Evolutionary conservation across 2,113 vertebrate species (phyloP), one percentile per base, ranked within the genome.

Genomic region (Triplophysa dalaica): DNA sequence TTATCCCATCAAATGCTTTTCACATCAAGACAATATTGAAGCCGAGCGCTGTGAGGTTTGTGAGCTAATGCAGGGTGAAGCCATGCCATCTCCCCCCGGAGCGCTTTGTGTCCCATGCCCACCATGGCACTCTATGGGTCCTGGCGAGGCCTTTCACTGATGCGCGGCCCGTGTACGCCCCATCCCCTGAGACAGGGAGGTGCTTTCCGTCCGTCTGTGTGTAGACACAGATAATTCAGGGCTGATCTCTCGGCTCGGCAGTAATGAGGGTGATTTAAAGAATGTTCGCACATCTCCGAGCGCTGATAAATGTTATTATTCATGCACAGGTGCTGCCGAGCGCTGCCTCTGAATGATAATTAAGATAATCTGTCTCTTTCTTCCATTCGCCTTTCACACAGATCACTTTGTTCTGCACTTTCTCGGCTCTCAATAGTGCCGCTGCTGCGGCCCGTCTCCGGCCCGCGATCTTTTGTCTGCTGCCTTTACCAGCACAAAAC

Each of bases 281-380:
- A 86, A 91, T 91, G 92, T 92, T 92, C 92, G 89, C 92, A 91
- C 89, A 90, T 93, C 91, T 92, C 91, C 90, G 85, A 90, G 91
- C 90, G 89, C 87, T 91, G 87, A 89, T 93, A 93, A 94, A 93
- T 88, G 90, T 93, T 91, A 93, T 93, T 93, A 93, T 94, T 92
- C 91, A 92, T 91, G 92, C 93, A 92, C 93, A 93, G 93, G 93
- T 94, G 92, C 92, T 91, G 92, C 92, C 89, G 90, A 90, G 88
- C 91, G 91, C 91, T 85, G 90, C 89, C 89, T 91, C 90, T 89
- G 91, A 93, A 94, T 93, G 91, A 93, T 93, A 94, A 94, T 94
- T 93, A 93, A 94, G 93, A 92, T 94, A 93, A 93, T 94, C 92
- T 91, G 90, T 92, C 86, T 88, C 82, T 89, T 86, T 90, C 85